Evolutionary conservation across 2,113 vertebrate species (phyloP).

Genomic region (Lepisosteus osseus): DNA sequence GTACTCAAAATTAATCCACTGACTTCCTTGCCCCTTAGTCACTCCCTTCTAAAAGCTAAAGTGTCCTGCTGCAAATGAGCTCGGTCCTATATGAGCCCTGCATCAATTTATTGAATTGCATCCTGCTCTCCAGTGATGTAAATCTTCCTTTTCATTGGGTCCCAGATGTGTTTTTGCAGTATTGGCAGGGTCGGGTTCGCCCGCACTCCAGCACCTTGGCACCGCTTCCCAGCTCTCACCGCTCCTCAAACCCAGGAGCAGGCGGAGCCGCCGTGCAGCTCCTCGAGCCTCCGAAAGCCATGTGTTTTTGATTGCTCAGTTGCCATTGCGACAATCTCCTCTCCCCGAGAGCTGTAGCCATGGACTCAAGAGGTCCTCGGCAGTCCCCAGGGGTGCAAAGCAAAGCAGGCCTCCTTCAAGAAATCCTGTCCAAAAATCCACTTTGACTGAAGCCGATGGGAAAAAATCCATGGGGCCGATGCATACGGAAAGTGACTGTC

Average conservation of each 20-base stretch:
- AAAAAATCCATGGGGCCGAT: no score
- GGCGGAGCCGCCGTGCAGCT: no score
- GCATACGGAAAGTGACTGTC: no score
- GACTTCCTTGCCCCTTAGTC: no score
- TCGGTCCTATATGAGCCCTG: not conserved
- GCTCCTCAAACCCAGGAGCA: no score
- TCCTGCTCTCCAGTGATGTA: not conserved
- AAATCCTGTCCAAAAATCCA: constrained; percentile 23
- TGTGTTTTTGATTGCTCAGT: constrained; percentile 43
- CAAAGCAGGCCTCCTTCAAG: constrained; percentile 27
- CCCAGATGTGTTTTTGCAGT: not conserved
- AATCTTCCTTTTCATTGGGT: not conserved
- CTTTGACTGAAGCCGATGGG: constrained; percentile 10
- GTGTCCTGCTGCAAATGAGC: not conserved
- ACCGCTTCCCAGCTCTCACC: not conserved
- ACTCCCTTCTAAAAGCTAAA: not conserved
- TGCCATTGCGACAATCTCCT: constrained; percentile 44
- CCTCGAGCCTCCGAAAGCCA: constrained; percentile 25
- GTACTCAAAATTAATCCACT: no score
- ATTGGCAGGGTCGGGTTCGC: not conserved
- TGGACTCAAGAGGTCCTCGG: constrained; percentile 45
- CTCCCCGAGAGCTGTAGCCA: constrained; percentile 39
- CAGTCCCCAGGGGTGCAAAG: constrained; percentile 31
- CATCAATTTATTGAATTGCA: not conserved
- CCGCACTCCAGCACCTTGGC: not conserved